A percentile compares a stretch with the other conserved stretches of the same genome.
Evolutionary conservation across 2,888 invertebrate species (phyloP).

Genomic region (Strigamia crassipes): DNA sequence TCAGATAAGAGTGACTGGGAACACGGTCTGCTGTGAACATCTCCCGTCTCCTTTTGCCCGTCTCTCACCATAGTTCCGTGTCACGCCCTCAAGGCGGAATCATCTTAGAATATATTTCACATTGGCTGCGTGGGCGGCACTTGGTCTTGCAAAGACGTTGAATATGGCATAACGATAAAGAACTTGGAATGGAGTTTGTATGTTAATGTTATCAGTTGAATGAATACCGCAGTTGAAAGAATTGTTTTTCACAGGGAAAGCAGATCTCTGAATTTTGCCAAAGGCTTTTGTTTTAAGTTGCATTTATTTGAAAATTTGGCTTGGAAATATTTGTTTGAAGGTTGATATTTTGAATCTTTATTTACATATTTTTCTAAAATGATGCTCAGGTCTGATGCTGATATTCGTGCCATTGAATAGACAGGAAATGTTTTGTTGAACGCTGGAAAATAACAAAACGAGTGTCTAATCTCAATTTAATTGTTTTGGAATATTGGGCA

Average conservation of each 20-base stretch:
- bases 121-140: constrained; percentile 38
- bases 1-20: constrained; percentile 42
- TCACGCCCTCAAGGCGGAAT: constrained; percentile 39
- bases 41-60: constrained; percentile 31
- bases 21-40: constrained; percentile 35
- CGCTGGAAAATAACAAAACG: too few relatives aligned
- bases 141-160: constrained; percentile 41
- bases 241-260: neutral
- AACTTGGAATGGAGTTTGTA: constrained; percentile 14
- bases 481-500: too few relatives aligned
- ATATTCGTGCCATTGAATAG: too few relatives aligned
- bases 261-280: neutral
- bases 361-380: too few relatives aligned
- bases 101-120: constrained; percentile 40
- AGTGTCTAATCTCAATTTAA: too few relatives aligned
- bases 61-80: constrained; percentile 38
- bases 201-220: constrained; percentile 40
- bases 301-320: neutral
- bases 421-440: too few relatives aligned
- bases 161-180: constrained; percentile 40
- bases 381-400: too few relatives aligned
- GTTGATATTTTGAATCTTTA: too few relatives aligned
- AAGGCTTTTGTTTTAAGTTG: constrained; percentile 4
- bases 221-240: constrained; percentile 13
- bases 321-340: neutral